A percentile compares a stretch with the other conserved stretches of the same genome.
Conservation (phyloP, 1,140 invertebrate species). For the Thereuonema tuberculata region DNA sequence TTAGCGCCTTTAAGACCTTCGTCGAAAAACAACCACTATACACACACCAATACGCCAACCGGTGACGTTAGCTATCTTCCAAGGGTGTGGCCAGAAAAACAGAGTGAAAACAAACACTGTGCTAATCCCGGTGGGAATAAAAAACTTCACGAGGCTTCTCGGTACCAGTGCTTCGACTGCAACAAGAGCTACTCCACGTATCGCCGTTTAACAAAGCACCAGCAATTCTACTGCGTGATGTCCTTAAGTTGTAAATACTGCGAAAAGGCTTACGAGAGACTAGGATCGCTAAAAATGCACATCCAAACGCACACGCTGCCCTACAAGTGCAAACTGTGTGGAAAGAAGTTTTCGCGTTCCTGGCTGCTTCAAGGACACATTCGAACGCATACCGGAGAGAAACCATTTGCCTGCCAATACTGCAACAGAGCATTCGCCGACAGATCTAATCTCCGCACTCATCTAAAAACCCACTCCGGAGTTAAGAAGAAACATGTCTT, state of each 20-base stretch:
- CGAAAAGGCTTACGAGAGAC: conserved; percentile 84
- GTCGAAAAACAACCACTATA: not conserved
- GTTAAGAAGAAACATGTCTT: no score
- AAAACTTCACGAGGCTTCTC: not conserved
- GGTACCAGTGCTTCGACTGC: conserved; percentile 77
- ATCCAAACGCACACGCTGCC: conserved; percentile 95
- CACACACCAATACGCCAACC: not conserved
- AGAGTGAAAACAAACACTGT: not conserved
- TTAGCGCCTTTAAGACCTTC: not conserved
- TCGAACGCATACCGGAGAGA: conserved; percentile 88
- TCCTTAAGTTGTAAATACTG: conserved; percentile 93
- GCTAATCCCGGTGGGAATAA: not conserved
- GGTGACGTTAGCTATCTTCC: not conserved
- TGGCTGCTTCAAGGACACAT: conserved; percentile 94
- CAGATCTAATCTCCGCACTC: conserved; percentile 85
- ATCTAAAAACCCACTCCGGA: conserved; percentile 93
- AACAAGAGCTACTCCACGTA: conserved; percentile 92
- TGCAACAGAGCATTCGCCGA: conserved; percentile 94
- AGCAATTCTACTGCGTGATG: conserved; percentile 87
- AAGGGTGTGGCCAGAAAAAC: not conserved
- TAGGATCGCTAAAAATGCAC: conserved; percentile 97
- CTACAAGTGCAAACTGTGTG: conserved; percentile 91
- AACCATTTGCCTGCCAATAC: conserved; percentile 89
- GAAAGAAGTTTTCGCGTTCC: conserved; percentile 91
- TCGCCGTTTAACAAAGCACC: conserved; percentile 89